Base-by-base conservation (phyloP, 2,888 invertebrate genomes). In the Rhamnusium bicolor region DNA sequence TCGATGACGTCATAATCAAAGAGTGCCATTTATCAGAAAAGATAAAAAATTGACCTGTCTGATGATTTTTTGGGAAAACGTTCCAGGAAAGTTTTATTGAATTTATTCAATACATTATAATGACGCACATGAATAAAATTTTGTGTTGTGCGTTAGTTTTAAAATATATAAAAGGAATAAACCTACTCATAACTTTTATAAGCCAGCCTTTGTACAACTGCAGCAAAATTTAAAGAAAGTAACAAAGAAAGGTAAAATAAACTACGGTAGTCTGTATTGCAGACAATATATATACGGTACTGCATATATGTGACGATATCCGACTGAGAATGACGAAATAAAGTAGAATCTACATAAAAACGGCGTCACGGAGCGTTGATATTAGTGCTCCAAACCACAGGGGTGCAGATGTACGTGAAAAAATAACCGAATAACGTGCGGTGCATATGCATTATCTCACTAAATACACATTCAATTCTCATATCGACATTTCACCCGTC, bases 341-440 rank as follows among this genome's bases (percentile, higher is more conserved):
- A 78, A 79, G 79, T 73, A 76, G 74, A 54, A 82, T 80, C 78
- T 80, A 80, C 80, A 27, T 27, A 27, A 29, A 16, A 29, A 16
- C 56, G 7, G 29, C 56, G 80, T 81, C 80, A 81, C 81, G 80
- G 73, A 81, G 78, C 76, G 78, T 66, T 71, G 79, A 80, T 81
- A 81, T 80, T 79, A 80, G 79, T 72, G 76, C 78, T 72, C 75
- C 71, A 73, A 78, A 80, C 80, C 77, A 66, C 77, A 70, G 79
- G 79, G 80, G 79, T 79, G 79, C 77, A 79, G 79, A 81, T 79
- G 79, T 81, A 80, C 80, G 80, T 81, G 80, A 82, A 81, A n/a
- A 80, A 82, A 81, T 80, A 82, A 81, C 76, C 78, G 76, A 73
- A 75, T 78, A 78, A 81, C 81, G 80, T 80, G 81, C 53, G 74